Conservation (phyloP, 2,888 invertebrate genomes). For the Spilarctia lutea region DNA sequence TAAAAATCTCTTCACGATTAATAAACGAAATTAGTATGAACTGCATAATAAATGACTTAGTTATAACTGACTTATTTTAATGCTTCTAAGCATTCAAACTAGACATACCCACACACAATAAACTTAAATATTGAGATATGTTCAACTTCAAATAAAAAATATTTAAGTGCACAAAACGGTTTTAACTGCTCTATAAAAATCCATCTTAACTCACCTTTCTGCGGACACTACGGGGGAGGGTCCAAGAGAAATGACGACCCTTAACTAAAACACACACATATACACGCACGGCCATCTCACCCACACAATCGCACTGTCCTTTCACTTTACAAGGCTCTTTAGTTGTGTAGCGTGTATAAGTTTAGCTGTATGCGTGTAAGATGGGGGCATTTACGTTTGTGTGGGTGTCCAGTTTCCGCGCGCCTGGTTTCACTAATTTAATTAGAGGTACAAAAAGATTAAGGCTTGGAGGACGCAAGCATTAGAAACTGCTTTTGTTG, state of each 20-base stretch:
- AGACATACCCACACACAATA: background rate
- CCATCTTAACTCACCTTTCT: constrained; percentile 85
- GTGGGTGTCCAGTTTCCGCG: constrained; percentile 85
- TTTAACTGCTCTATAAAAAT: constrained; percentile 66
- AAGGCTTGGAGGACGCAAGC: constrained; percentile 80
- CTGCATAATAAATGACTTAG: background rate
- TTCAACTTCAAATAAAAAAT: background rate
- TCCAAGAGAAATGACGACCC: constrained; percentile 87
- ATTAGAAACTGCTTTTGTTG: constrained; percentile 82
- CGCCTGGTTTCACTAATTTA: constrained; percentile 86
- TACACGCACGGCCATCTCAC: constrained; percentile 74
- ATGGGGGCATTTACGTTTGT: constrained; percentile 53
- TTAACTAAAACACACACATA: constrained; percentile 86
- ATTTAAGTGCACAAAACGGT: constrained; percentile 29
- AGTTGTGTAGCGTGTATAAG: constrained; percentile 58
- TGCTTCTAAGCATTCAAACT: background rate
- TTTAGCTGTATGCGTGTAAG: constrained; percentile 55
- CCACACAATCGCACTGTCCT: constrained; percentile 62
- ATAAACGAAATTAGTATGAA: background rate
- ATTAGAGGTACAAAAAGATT: constrained; percentile 87
- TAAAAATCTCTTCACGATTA: background rate
- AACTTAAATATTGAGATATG: too few relatives aligned
- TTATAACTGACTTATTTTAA: background rate
- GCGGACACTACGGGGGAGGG: constrained; percentile 87
- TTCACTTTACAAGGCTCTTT: constrained; percentile 54